Evolutionary conservation across 2,113 vertebrate genomes (phyloP), one percentile per base, ranked within the genome.

Genomic region (Anoplopoma fimbria): DNA sequence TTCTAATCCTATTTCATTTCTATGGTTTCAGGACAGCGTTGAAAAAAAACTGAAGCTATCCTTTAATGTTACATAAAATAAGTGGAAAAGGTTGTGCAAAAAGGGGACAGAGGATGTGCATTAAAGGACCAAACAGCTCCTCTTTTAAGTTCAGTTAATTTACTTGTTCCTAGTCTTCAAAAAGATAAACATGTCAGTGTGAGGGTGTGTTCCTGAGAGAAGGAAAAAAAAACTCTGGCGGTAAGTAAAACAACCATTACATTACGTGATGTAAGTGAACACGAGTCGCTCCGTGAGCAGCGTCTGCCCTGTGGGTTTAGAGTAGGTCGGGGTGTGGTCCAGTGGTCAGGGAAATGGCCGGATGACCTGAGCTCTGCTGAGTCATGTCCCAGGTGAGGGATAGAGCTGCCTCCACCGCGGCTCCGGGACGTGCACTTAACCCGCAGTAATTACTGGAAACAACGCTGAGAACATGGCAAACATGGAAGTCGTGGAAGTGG

Each of bases 361-460:
- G 93, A 93, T 90, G 93, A 93, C 93, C 92, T 92, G 90, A 87
- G 40, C 90, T 82, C 36, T 93, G 93, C 93, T 94, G 93, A 94
- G 92, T 94, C 93, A 94, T 91, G 90, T 94, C 93, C 93, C 93
- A 92, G 92, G 93, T 94, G 93, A 93, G 92, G 88, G 89, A 94
- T 94, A 89, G 91, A 92, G 90, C 92, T 90, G 92, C 92, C 79
- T 93, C 88, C 87, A 84, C 85, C 40, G 89, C 55, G 90, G 91
- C 91, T 92, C 88, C 92, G 75, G 87, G 90, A 93, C 90, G 88
- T 91, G 93, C 93, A 94, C 93, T 94, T 94, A 94, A 94, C 93
- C 92, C 93, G 89, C 91, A 93, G 92, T 94, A 92, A 94, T 94
- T 94, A 94, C 93, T 93, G 93, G 92, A 93, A 94, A 93, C 92